Evolutionary conservation across 2,888 invertebrate species (phyloP).

Genomic region (Oxycera nigricornis): DNA sequence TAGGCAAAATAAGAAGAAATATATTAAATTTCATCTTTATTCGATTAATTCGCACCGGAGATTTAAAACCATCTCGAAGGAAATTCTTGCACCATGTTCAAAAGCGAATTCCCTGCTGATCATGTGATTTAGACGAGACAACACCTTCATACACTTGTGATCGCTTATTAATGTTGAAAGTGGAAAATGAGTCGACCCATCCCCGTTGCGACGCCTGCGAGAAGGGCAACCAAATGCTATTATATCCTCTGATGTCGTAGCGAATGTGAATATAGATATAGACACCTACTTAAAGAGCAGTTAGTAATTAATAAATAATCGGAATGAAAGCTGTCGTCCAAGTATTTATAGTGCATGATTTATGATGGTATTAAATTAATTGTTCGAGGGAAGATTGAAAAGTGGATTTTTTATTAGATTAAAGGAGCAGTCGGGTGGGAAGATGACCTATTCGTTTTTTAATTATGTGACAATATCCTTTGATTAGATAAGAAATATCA

Average conservation of each 20-base stretch:
- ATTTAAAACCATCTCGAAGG: conserved; percentile 44
- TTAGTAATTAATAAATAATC: background rate
- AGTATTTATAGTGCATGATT: background rate
- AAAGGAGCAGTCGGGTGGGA: no score
- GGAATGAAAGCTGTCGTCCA: background rate
- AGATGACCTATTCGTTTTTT: no score
- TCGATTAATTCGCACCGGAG: conserved; percentile 35
- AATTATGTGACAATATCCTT: no score
- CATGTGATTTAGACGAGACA: conserved; percentile 46
- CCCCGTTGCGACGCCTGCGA: background rate
- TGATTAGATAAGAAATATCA: no score
- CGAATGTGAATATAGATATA: background rate
- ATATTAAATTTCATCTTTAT: conserved; percentile 27
- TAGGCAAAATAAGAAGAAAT: conserved; percentile 30
- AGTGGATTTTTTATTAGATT: no score
- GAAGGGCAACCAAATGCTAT: background rate
- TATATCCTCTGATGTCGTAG: background rate
- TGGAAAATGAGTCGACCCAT: conserved; percentile 30
- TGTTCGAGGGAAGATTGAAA: background rate
- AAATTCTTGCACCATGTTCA: conserved; percentile 45
- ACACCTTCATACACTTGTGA: conserved; percentile 46
- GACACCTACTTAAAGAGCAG: no score
- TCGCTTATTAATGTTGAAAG: conserved; percentile 44
- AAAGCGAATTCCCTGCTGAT: conserved; percentile 46
- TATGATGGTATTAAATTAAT: background rate